Percentiles rank a stretch among this genome's conserved stretches.
Evolutionary conservation across 2,888 invertebrate genomes (phyloP).

Genomic region (Ennomos fuscantarius): DNA sequence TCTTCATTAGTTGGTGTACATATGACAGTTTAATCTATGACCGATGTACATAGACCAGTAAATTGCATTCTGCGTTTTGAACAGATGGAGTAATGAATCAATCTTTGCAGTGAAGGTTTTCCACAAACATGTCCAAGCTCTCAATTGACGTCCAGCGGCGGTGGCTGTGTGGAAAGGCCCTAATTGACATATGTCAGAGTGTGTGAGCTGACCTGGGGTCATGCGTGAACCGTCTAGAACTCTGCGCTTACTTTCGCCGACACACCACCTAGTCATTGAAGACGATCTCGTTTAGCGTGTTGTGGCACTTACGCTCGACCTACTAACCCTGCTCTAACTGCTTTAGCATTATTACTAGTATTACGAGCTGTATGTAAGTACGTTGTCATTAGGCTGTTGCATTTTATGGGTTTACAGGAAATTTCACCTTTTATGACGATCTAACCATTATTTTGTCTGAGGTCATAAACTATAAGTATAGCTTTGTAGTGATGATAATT

Average conservation of each 20-base stretch:
- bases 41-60: constrained; percentile 54
- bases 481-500: no score
- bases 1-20: constrained; percentile 58
- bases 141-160: constrained; percentile 76
- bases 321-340: constrained; percentile 22
- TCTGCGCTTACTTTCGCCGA: constrained; percentile 77
- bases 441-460: no score
- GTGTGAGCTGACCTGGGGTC: constrained; percentile 80
- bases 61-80: constrained; percentile 55
- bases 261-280: constrained; percentile 49
- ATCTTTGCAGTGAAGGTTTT: constrained; percentile 72
- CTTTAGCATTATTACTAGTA: constrained; percentile 14
- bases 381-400: background rate
- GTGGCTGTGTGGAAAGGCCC: constrained; percentile 57
- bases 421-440: no score
- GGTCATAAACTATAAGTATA: no score
- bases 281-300: constrained; percentile 58
- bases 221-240: constrained; percentile 77
- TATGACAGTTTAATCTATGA: constrained; percentile 50
- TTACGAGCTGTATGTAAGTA: constrained; percentile 2
- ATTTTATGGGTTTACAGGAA: no score
- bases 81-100: constrained; percentile 78
- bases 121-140: constrained; percentile 82
- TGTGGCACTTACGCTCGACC: constrained; percentile 22
- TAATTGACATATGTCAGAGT: constrained; percentile 85